phyloP scores from a whole-genome alignment of 2,797 vertebrate genomes.

The Channallabes apus region DNA sequence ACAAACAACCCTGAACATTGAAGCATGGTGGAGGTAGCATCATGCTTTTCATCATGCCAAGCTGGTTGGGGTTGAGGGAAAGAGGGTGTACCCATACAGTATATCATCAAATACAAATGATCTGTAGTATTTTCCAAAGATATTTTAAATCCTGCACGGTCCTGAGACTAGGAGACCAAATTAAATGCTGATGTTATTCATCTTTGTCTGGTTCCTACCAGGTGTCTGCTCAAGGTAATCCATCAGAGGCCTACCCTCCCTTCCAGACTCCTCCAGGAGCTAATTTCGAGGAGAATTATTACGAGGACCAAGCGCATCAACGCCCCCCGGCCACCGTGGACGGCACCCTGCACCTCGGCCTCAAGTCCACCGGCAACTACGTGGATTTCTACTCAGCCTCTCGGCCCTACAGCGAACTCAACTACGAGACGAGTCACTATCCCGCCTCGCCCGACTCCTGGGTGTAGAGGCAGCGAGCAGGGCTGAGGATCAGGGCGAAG shows the following conservation, averaged over 20 bases:
- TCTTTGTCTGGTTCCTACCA: conserved; percentile 56
- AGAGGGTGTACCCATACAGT: neutral
- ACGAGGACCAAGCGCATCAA: conserved; percentile 92
- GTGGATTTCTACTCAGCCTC: conserved; percentile 99
- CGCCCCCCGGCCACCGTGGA: conserved; percentile 89
- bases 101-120: neutral
- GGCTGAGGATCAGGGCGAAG: conserved; percentile 50
- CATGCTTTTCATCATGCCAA: neutral
- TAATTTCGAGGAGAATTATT: conserved; percentile 95
- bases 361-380: conserved; percentile 99
- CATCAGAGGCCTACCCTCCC: conserved; percentile 93
- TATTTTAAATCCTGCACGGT: neutral
- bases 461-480: conserved; percentile 81
- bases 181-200: neutral
- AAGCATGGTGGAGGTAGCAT: neutral
- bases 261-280: conserved; percentile 89
- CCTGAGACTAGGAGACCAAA: neutral
- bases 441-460: conserved; percentile 98
- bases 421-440: conserved; percentile 99
- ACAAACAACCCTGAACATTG: neutral
- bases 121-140: neutral
- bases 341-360: conserved; percentile 97
- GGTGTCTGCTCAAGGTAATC: conserved; percentile 91
- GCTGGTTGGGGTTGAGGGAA: neutral
- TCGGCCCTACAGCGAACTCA: conserved; percentile 98